These are phyloP conservation scores for Thermophis baileyi DNA, from an alignment of 2,113 vertebrate species.

Conservation along the genomic window DNA sequence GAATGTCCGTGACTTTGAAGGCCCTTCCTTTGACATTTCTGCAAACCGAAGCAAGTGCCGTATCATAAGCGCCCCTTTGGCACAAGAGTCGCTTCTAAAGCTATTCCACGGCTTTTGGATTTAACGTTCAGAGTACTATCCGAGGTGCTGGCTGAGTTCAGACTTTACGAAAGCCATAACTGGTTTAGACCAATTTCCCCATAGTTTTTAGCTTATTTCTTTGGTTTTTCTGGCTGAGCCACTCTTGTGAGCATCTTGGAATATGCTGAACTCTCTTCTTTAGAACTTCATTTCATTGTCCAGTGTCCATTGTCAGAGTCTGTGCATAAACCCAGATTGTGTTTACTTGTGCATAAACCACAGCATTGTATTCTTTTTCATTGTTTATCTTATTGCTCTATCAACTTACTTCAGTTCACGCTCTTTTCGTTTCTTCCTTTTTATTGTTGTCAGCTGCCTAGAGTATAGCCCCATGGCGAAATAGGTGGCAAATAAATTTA, in stretches of 20 bases:
- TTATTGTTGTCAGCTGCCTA: too few relatives aligned
- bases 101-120: not conserved
- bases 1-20: not conserved
- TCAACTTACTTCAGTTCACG: not conserved
- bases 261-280: not conserved
- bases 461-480: not conserved
- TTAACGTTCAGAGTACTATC: not conserved
- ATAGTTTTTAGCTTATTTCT: not conserved
- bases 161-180: not conserved
- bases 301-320: not conserved
- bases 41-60: not conserved
- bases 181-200: not conserved
- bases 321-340: not conserved
- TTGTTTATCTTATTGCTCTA: not conserved
- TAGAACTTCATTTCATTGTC: not conserved
- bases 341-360: not conserved
- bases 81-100: not conserved
- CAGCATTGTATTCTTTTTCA: not conserved
- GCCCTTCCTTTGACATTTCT: not conserved
- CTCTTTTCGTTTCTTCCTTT: not conserved
- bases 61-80: not conserved
- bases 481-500: not conserved
- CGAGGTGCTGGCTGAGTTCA: not conserved
- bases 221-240: not conserved
- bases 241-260: not conserved